Conservation (phyloP, 37 sponge, comb jelly and placozoan species). For the Cliona cf. orientalis region DNA sequence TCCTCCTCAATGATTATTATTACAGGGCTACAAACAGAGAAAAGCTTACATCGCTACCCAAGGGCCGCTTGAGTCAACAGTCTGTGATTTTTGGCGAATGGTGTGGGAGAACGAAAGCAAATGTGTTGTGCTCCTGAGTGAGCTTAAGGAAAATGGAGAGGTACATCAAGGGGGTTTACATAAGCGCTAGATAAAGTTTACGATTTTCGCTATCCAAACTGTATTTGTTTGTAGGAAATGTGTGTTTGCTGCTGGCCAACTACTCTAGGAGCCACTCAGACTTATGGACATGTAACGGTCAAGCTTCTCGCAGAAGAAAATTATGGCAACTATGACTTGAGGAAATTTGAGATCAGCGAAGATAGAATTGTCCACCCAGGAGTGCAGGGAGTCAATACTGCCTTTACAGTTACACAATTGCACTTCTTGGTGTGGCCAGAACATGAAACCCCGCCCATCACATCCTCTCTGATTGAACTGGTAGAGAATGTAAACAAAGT, state of each 20-base stretch:
- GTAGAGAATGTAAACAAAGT: conserved; percentile 41
- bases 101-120: conserved; percentile 52
- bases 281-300: conserved; percentile 41
- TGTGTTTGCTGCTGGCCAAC: conserved; percentile 58
- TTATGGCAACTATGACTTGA: conserved; percentile 14
- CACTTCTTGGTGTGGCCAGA: conserved; percentile 56
- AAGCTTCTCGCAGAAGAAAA: conserved; percentile 17
- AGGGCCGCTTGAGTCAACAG: conserved; percentile 59
- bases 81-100: conserved; percentile 82
- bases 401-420: conserved; percentile 38
- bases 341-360: conserved; percentile 54
- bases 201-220: no score
- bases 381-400: background rate
- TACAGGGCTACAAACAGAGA: conserved; percentile 46
- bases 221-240: conserved; percentile 44
- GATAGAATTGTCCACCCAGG: conserved; percentile 13
- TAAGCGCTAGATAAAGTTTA: no score
- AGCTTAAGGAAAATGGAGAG: conserved; percentile 27
- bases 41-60: conserved; percentile 76
- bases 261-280: conserved; percentile 4
- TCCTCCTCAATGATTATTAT: no score
- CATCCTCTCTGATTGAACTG: conserved; percentile 51
- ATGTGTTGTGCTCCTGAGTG: conserved; percentile 47
- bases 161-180: background rate
- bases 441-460: conserved; percentile 9